These are phyloP conservation scores for Dufourea novaeangliae DNA, from an alignment of 1,140 invertebrate species.

Conservation along the genomic window DNA sequence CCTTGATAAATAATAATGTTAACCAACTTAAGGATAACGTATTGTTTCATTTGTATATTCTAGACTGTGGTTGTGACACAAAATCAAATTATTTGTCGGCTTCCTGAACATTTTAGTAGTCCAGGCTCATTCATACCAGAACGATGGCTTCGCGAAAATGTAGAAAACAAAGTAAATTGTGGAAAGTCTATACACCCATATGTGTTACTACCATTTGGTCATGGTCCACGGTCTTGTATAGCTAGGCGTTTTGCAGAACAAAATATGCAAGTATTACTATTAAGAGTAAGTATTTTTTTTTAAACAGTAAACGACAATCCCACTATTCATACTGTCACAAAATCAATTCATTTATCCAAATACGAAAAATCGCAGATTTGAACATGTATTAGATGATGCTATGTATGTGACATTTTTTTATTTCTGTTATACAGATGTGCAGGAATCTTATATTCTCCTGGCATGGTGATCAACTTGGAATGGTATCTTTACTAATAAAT, in stretches of 20 bases:
- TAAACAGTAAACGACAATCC: too few relatives aligned
- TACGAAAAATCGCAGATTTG: too few relatives aligned
- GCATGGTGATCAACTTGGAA: slow-evolving; percentile 84
- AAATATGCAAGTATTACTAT: slow-evolving; percentile 89
- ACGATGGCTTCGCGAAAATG: slow-evolving; percentile 85
- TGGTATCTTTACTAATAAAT: slow-evolving; percentile 88
- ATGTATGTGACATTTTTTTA: slow-evolving; percentile 11
- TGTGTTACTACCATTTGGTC: slow-evolving; percentile 92
- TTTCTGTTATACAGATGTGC: slow-evolving; percentile 83
- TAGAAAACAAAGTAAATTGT: slow-evolving; percentile 69
- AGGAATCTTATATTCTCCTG: slow-evolving; percentile 87
- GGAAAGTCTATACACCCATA: slow-evolving; percentile 87
- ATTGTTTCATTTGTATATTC: slow-evolving; percentile 69
- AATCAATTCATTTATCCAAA: too few relatives aligned
- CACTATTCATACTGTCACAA: too few relatives aligned
- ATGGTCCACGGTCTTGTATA: slow-evolving; percentile 93
- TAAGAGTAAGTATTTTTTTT: slow-evolving; percentile 84
- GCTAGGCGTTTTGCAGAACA: slow-evolving; percentile 94
- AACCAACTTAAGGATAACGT: too few relatives aligned
- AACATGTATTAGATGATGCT: too few relatives aligned
- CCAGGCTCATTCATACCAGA: slow-evolving; percentile 89
- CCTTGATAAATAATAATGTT: background rate
- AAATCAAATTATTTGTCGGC: slow-evolving; percentile 90
- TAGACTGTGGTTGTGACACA: slow-evolving; percentile 94
- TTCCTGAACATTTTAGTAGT: slow-evolving; percentile 87